phyloP scores from a whole-genome alignment of 2,888 invertebrate genomes.

The Pachydiplax longipennis region DNA sequence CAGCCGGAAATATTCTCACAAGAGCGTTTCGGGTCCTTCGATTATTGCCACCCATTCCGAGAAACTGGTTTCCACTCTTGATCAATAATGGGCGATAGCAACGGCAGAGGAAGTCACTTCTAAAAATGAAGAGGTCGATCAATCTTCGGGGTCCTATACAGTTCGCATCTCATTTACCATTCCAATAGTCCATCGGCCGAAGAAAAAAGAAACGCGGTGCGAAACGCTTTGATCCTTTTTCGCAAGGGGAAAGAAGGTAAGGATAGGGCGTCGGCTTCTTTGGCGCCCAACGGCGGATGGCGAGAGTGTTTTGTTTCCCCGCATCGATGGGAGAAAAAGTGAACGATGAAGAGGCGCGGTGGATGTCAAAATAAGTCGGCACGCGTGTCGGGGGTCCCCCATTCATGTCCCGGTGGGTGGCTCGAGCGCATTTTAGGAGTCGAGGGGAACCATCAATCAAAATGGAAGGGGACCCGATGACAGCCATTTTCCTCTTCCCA shows the following conservation, averaged over 20 bases:
- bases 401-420: background rate
- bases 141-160: background rate
- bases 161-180: conserved; percentile 30
- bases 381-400: conserved; percentile 29
- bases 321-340: background rate
- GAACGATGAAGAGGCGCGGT: background rate
- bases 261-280: background rate
- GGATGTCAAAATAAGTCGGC: conserved; percentile 38
- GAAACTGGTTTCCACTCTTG: conserved; percentile 33
- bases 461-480: background rate
- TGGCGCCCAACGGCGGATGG: background rate
- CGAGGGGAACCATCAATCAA: conserved; percentile 10
- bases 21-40: background rate
- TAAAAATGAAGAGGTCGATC: background rate
- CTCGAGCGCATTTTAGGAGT: background rate
- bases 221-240: background rate
- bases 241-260: background rate
- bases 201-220: background rate
- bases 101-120: background rate
- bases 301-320: conserved; percentile 19
- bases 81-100: conserved; percentile 12
- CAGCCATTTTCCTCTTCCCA: background rate
- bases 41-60: conserved; percentile 38
- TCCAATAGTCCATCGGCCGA: background rate
- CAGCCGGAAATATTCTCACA: conserved; percentile 25